phyloP scores from a whole-genome alignment of 1,140 invertebrate species.

The Ptiloglossa arizonensis region DNA sequence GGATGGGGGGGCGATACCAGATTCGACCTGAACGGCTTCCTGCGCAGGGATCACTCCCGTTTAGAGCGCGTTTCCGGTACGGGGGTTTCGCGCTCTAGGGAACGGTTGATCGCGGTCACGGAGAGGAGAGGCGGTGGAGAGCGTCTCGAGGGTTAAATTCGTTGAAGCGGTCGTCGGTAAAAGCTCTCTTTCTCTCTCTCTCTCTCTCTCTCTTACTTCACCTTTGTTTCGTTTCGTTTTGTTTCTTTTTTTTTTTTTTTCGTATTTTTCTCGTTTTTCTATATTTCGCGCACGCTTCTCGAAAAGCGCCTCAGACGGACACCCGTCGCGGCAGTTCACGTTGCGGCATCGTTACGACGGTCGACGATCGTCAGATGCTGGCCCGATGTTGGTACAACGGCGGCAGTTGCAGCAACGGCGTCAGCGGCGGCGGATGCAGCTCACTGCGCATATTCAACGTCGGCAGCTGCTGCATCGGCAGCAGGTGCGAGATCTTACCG shows the following conservation, averaged over 20 bases:
- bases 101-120: conserved; percentile 6
- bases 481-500: conserved; percentile 87
- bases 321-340: conserved; percentile 72
- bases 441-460: conserved; percentile 79
- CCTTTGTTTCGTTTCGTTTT: neutral
- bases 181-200: conserved; percentile 21
- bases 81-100: neutral
- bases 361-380: conserved; percentile 82
- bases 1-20: neutral
- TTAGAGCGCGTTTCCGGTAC: neutral
- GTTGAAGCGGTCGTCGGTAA: conserved; percentile 50
- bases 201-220: neutral
- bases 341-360: conserved; percentile 66
- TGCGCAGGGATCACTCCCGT: neutral
- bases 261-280: no score
- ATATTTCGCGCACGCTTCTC: neutral
- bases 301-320: conserved; percentile 67
- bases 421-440: conserved; percentile 79
- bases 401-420: conserved; percentile 80
- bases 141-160: conserved; percentile 50
- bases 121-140: conserved; percentile 13
- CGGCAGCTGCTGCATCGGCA: conserved; percentile 85
- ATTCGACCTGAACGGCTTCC: neutral
- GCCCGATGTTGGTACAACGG: conserved; percentile 83
- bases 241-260: conserved; percentile 11